Conservation (phyloP, 2,797 vertebrate genomes). For the Poecilia gillii region DNA sequence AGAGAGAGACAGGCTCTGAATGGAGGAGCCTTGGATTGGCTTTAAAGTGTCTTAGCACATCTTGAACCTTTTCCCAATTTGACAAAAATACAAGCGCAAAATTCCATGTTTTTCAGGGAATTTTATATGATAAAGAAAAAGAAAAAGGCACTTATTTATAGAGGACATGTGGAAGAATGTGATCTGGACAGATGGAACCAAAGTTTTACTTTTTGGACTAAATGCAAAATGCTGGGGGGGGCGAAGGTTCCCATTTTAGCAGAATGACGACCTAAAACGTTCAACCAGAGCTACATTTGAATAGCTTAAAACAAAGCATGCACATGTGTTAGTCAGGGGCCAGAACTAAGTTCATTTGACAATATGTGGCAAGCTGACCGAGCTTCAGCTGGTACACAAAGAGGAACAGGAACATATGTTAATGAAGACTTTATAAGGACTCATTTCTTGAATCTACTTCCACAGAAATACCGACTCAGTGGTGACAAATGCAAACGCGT, state of each 20-base stretch:
- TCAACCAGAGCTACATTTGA: not conserved
- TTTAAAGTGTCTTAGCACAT: not conserved
- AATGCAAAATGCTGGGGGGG: not conserved
- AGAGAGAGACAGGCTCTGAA: constrained; percentile 46
- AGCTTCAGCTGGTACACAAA: not conserved
- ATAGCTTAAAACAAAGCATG: not conserved
- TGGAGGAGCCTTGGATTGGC: not conserved
- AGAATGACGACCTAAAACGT: not conserved
- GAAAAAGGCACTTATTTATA: not conserved
- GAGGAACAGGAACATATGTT: not conserved
- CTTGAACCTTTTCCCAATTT: not conserved
- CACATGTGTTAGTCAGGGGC: not conserved
- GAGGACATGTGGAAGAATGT: not conserved
- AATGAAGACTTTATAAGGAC: too few species aligned
- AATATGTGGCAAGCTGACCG: not conserved
- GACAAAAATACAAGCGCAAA: not conserved
- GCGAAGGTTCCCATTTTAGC: not conserved
- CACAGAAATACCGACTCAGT: not conserved
- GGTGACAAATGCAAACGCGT: not conserved
- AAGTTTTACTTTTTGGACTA: not conserved
- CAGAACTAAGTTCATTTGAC: not conserved
- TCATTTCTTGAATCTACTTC: not conserved
- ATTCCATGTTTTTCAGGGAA: not conserved
- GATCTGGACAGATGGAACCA: not conserved
- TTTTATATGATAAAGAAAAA: not conserved